phyloP scores from a whole-genome alignment of 2,113 vertebrate genomes.

The Brienomyrus brachyistius region DNA sequence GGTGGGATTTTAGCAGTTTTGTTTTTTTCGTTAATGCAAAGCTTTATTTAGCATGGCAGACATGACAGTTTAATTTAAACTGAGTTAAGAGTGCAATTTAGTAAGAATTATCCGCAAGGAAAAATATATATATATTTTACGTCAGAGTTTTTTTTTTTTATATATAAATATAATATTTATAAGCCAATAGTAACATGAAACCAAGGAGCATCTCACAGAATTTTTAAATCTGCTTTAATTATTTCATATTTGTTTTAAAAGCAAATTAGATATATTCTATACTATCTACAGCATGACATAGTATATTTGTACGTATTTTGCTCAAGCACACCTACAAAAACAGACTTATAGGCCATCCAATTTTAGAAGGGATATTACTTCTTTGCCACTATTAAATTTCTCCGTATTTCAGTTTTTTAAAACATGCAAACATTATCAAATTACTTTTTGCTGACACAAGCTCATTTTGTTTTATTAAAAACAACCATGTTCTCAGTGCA shows the following conservation, averaged over 20 bases:
- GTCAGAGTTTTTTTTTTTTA: constrained; percentile 5
- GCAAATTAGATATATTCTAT: not conserved
- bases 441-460: not conserved
- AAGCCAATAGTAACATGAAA: not conserved
- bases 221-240: not conserved
- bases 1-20: not conserved
- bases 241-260: constrained; percentile 5
- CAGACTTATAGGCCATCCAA: not conserved
- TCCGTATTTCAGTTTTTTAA: not conserved
- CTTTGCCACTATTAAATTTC: not conserved
- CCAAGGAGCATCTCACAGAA: not conserved
- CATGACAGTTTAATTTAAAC: not conserved
- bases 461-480: not conserved
- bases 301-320: not conserved
- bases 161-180: constrained; percentile 9
- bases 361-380: not conserved
- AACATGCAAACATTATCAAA: not conserved
- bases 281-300: constrained; percentile 8
- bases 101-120: not conserved
- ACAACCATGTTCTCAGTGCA: not conserved
- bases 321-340: not conserved
- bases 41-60: constrained; percentile 4
- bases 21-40: constrained; percentile 6
- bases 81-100: not conserved
- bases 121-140: constrained; percentile 17